Conservation (phyloP, 2,888 invertebrate species). For the Latrodectus elegans region DNA sequence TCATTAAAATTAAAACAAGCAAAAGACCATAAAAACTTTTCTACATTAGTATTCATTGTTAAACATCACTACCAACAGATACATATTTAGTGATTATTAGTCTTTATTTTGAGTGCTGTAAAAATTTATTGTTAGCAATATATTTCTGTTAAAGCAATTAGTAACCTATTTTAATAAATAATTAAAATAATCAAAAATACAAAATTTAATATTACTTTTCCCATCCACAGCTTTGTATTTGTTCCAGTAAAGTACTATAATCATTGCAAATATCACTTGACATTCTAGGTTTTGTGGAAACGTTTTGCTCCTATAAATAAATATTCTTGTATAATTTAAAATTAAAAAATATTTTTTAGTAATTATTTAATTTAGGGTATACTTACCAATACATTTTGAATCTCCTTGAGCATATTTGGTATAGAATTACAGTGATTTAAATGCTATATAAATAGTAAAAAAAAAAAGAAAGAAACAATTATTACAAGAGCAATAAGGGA, state of each 20-base stretch:
- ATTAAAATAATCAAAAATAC: background rate
- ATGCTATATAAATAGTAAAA: constrained; percentile 24
- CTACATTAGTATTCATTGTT: too few relatives aligned
- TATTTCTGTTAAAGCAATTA: background rate
- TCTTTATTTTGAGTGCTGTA: too few relatives aligned
- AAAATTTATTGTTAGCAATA: too few relatives aligned
- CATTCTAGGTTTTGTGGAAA: background rate
- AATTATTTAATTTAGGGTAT: background rate
- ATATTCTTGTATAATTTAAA: background rate
- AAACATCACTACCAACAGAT: too few relatives aligned
- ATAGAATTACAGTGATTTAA: constrained; percentile 35
- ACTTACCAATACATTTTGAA: constrained; percentile 49
- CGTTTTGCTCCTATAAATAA: background rate
- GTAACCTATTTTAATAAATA: background rate
- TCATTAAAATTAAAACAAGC: background rate
- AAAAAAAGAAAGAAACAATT: too few relatives aligned
- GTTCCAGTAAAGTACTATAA: constrained; percentile 42
- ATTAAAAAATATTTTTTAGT: background rate
- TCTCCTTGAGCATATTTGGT: constrained; percentile 50
- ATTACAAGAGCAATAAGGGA: too few relatives aligned
- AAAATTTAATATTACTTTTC: constrained; percentile 31
- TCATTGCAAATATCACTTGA: background rate
- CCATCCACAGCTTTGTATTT: constrained; percentile 56
- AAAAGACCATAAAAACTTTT: background rate
- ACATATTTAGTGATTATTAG: too few relatives aligned